A percentile compares a stretch with the other conserved stretches of the same genome.
These are phyloP conservation scores for Nemapogon koenigi DNA, from an alignment of 2,888 invertebrate genomes.

Conservation along the genomic window DNA sequence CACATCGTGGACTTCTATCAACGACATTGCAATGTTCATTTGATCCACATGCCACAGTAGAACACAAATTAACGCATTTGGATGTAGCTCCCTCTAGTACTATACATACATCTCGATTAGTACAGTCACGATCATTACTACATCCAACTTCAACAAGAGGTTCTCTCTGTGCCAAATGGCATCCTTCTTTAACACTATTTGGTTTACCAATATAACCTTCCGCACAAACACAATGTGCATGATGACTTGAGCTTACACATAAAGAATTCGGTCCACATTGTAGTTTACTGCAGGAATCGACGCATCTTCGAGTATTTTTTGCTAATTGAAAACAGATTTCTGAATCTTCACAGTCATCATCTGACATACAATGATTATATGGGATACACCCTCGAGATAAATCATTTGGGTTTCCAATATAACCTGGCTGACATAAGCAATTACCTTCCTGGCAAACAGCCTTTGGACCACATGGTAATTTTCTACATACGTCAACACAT, in stretches of 20 bases:
- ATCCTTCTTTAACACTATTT: constrained; percentile 78
- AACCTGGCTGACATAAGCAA: constrained; percentile 82
- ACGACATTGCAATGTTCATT: constrained; percentile 82
- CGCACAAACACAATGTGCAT: constrained; percentile 85
- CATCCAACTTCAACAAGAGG: constrained; percentile 67
- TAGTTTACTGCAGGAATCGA: constrained; percentile 85
- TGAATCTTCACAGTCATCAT: constrained; percentile 80
- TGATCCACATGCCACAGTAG: constrained; percentile 80
- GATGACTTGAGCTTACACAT: constrained; percentile 83
- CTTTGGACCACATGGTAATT: constrained; percentile 79
- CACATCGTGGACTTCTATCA: constrained; percentile 76
- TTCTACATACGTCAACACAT: constrained; percentile 80
- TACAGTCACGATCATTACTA: constrained; percentile 74
- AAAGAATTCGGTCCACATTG: constrained; percentile 92
- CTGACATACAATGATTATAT: constrained; percentile 79
- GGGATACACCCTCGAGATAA: constrained; percentile 72
- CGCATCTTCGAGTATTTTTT: constrained; percentile 80
- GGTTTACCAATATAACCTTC: constrained; percentile 86
- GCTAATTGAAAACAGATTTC: constrained; percentile 89
- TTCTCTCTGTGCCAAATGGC: constrained; percentile 72
- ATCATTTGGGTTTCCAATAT: constrained; percentile 78
- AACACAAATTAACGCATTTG: constrained; percentile 80
- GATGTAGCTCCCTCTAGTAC: constrained; percentile 67
- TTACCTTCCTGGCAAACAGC: constrained; percentile 81
- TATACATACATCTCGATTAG: constrained; percentile 73